Evolutionary conservation across 2,113 vertebrate species (phyloP).

Genomic region (Felis chaus): DNA sequence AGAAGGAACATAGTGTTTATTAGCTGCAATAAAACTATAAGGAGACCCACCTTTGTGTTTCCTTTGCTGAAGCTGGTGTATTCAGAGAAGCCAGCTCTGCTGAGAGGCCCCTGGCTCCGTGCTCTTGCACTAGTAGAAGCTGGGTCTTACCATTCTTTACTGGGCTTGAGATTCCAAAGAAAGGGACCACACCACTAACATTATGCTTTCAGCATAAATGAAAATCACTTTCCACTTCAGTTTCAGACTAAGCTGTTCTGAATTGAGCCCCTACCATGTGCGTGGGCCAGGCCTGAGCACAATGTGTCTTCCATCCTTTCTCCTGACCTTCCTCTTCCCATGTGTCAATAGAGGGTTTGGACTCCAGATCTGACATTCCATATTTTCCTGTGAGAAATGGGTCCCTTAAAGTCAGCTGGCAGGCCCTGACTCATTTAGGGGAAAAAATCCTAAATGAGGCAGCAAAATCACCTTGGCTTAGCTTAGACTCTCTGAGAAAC

Average conservation of each 20-base stretch:
- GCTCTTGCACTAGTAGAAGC: background rate
- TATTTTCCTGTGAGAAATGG: background rate
- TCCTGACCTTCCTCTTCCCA: background rate
- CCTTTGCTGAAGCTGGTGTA: background rate
- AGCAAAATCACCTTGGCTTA: background rate
- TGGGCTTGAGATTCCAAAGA: background rate
- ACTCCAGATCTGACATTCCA: background rate
- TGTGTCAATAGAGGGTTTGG: background rate
- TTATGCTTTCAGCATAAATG: no score
- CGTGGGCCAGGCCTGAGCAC: background rate
- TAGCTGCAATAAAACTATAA: background rate
- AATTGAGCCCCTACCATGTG: background rate
- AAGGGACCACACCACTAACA: background rate
- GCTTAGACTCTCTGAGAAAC: background rate
- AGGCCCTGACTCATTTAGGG: background rate
- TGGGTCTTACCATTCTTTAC: background rate
- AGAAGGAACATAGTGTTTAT: background rate
- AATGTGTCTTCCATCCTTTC: background rate
- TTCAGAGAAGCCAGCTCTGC: background rate
- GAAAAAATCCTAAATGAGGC: background rate
- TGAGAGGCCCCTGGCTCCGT: background rate
- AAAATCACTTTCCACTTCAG: background rate
- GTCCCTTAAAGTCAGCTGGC: background rate
- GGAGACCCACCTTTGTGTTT: background rate
- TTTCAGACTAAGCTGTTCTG: background rate